Base-by-base conservation (phyloP, 2,113 vertebrate genomes). In the Ascaphus truei region DNA sequence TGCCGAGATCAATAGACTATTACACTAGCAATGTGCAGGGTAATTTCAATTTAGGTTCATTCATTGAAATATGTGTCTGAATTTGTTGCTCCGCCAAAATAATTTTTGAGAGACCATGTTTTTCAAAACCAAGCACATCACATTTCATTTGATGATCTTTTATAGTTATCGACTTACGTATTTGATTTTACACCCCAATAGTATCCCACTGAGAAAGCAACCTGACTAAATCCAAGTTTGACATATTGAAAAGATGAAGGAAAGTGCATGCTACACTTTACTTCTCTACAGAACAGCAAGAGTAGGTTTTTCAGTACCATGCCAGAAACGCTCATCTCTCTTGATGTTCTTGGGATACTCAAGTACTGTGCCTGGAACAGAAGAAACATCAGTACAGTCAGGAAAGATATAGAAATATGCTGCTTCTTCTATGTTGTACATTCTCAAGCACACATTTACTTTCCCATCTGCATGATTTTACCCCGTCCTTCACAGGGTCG, bases 1-100 rank as follows among this genome's bases (percentile, higher is more conserved):
- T 66, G 73, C 47, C 53, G 72, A 83, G 81, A 87, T 85, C 87
- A 83, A 87, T 80, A 86, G 74, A 63, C 73, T 78, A 77, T 85
- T 88, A 82, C 6, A 81, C 64, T 31, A 67, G 15, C 67, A 81
- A 68, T 66, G 74, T 71, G 68, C 78, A 16, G 48, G 57, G 66
- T 75, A 80, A 80, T 76, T 84, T 78, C 71, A 80, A 47, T 55
- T 63, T 53, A 58, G 52, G 79, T 81, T 82, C 61, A 81, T 65
- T 68, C 74, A 63, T 1, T 79, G 73, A 84, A 81, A 78, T 68
- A 72, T 71, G 74, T 75, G 68, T 52, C 41, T 58, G 71, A 39
- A 68, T 68, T 68, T 68, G 53, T 68, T 34, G 52, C 18, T 39
- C 52, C 47, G 26, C 13, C 64, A 68, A 57, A 56, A 53, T 66